Conservation (phyloP, 2,113 vertebrate genomes). For the Otus sunia region DNA sequence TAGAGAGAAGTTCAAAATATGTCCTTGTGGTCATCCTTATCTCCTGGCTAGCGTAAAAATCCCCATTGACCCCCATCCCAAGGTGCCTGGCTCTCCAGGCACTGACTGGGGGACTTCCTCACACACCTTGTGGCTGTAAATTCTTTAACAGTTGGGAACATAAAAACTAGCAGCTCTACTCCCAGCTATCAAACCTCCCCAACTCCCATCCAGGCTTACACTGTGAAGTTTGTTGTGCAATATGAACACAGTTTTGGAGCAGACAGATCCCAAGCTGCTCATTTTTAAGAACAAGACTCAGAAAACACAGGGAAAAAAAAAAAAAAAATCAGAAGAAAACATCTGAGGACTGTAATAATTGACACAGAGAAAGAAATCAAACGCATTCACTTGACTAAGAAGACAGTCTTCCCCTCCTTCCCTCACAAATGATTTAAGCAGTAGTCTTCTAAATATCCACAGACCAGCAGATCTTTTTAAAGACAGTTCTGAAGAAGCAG, state of each 20-base stretch:
- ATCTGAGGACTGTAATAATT: not conserved
- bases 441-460: not conserved
- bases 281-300: not conserved
- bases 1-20: not conserved
- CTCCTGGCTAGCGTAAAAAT: not conserved
- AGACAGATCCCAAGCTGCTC: not conserved
- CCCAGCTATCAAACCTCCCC: not conserved
- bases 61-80: not conserved
- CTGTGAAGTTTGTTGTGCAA: not conserved
- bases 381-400: not conserved
- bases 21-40: too few species aligned
- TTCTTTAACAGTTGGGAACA: not conserved
- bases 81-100: accelerated
- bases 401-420: not conserved
- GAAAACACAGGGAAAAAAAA: not conserved
- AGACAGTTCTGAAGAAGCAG: not conserved
- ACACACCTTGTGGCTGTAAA: accelerated
- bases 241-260: not conserved
- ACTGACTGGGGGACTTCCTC: not conserved
- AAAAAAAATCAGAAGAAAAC: not conserved
- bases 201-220: too few species aligned
- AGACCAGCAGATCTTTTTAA: not conserved
- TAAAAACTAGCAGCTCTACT: not conserved
- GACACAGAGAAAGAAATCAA: not conserved
- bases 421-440: not conserved